Conservation (phyloP, 2,888 invertebrate genomes). For the Hoplodrina ambigua region DNA sequence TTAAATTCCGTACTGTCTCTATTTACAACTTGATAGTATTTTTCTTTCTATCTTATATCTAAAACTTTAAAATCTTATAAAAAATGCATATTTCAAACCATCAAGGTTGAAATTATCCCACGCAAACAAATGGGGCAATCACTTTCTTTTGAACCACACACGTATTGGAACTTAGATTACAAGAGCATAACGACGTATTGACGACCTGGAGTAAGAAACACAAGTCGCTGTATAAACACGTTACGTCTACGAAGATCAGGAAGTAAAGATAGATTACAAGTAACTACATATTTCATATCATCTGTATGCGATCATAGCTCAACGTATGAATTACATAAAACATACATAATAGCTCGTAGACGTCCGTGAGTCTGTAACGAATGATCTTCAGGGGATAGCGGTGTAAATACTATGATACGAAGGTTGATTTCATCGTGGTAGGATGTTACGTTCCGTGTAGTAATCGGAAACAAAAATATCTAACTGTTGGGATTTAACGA, state of each 20-base stretch:
- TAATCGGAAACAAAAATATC: not conserved
- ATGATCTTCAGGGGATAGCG: slow-evolving; percentile 26
- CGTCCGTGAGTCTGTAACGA: slow-evolving; percentile 11
- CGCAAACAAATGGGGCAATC: slow-evolving; percentile 2
- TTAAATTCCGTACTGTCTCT: too few relatives aligned
- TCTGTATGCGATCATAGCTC: slow-evolving; percentile 38
- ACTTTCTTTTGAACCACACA: slow-evolving; percentile 13
- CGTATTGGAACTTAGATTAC: slow-evolving; percentile 36
- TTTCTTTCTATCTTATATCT: too few relatives aligned
- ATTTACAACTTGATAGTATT: too few relatives aligned
- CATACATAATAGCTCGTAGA: slow-evolving; percentile 23
- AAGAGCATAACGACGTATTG: slow-evolving; percentile 41
- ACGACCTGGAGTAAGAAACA: slow-evolving; percentile 43
- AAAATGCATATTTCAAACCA: not conserved
- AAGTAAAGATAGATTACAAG: slow-evolving; percentile 55
- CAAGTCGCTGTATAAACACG: slow-evolving; percentile 4
- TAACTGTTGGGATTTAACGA: not conserved
- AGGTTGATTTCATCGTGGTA: not conserved
- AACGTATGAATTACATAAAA: slow-evolving; percentile 49
- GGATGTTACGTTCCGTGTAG: not conserved
- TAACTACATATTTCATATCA: slow-evolving; percentile 51
- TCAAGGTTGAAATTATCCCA: not conserved
- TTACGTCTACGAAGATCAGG: slow-evolving; percentile 48
- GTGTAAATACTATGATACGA: slow-evolving; percentile 33
- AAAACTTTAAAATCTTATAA: not conserved